Evolutionary conservation across 1,140 invertebrate genomes (phyloP).

Genomic region (Trichoplusia ni): DNA sequence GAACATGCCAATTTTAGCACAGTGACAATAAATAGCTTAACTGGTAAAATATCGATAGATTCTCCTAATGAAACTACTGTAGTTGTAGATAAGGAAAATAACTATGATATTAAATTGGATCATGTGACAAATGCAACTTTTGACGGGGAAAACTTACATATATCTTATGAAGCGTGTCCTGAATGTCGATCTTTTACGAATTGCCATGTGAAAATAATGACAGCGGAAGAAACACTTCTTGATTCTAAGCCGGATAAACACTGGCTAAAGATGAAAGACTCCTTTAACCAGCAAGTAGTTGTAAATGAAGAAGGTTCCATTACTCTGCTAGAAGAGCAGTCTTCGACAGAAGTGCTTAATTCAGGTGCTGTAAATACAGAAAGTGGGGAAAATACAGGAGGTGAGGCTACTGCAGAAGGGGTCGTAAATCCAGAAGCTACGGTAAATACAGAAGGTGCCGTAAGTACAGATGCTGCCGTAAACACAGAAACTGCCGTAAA

Average conservation of each 20-base stretch:
- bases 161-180: conserved; percentile 55
- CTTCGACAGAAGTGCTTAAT: conserved; percentile 30
- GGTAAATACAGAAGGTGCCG: too few relatives aligned
- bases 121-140: conserved; percentile 54
- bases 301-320: conserved; percentile 67
- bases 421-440: background rate
- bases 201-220: conserved; percentile 58
- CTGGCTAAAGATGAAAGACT: conserved; percentile 70
- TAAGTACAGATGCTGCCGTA: too few relatives aligned
- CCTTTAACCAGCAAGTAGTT: conserved; percentile 58
- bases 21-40: conserved; percentile 73
- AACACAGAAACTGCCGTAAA: background rate
- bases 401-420: background rate
- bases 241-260: conserved; percentile 41
- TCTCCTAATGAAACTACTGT: conserved; percentile 63
- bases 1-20: conserved; percentile 82
- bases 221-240: conserved; percentile 37
- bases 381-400: background rate
- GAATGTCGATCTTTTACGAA: conserved; percentile 55
- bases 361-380: conserved; percentile 25
- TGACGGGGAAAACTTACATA: conserved; percentile 56
- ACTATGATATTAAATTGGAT: conserved; percentile 60
- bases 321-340: conserved; percentile 42
- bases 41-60: conserved; percentile 56
- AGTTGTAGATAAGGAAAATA: conserved; percentile 52